Conservation (phyloP, 2,113 vertebrate species). For the Microcebus lehilahytsara region DNA sequence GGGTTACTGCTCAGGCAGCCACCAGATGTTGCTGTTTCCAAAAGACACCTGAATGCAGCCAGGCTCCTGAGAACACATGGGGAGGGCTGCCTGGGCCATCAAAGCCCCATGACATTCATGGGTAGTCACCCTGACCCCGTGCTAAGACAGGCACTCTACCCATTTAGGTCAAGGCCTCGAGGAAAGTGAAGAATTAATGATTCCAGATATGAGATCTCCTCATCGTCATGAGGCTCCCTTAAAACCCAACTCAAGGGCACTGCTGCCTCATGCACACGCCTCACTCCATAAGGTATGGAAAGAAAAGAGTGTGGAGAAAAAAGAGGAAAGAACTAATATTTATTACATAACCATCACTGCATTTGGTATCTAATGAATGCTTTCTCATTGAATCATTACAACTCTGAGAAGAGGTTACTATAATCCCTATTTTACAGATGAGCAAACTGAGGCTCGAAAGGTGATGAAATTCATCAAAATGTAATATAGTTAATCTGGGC, state of each 20-base stretch:
- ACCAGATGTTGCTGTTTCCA: slow-evolving; percentile 67
- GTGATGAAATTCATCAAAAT: not conserved
- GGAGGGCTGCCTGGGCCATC: not conserved
- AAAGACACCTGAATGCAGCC: slow-evolving; percentile 18
- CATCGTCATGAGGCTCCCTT: not conserved
- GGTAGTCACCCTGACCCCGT: not conserved
- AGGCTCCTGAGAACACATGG: not conserved
- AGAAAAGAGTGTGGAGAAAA: not conserved
- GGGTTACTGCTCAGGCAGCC: slow-evolving; percentile 61
- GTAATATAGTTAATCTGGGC: not conserved
- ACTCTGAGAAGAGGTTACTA: not conserved
- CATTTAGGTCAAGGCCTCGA: not conserved
- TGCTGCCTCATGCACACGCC: not conserved
- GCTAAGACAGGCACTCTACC: not conserved
- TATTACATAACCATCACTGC: not conserved
- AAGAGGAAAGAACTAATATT: not conserved
- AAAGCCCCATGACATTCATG: not conserved
- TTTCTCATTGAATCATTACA: not conserved
- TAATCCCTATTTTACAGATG: not conserved
- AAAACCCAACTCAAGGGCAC: not conserved
- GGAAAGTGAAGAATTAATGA: not conserved
- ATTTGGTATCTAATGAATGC: not conserved
- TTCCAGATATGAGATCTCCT: not conserved
- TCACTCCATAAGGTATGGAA: not conserved
- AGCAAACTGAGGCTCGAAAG: not conserved